These are phyloP conservation scores for Gonioctena quinquepunctata DNA, from an alignment of 1,140 invertebrate species.

Conservation along the genomic window DNA sequence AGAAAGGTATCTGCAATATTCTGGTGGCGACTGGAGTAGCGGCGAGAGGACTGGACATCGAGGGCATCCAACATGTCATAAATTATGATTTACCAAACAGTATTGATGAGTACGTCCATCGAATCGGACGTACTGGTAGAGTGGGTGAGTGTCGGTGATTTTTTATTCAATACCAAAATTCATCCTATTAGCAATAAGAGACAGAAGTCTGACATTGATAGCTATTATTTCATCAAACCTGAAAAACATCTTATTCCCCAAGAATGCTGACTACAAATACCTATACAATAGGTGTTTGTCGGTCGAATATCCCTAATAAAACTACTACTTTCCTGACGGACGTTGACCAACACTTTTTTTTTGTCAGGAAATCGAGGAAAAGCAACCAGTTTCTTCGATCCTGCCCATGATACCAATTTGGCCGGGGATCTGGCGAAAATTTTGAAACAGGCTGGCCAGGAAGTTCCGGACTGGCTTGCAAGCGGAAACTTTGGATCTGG, in stretches of 20 bases:
- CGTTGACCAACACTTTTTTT: no score
- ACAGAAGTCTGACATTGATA: no score
- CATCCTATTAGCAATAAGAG: no score
- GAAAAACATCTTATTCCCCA: no score
- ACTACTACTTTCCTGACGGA: no score
- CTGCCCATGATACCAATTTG: slow-evolving; percentile 63
- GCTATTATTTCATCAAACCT: no score
- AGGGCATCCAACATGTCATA: slow-evolving; percentile 73
- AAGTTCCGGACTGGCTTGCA: slow-evolving; percentile 67
- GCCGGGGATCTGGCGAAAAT: slow-evolving; percentile 72
- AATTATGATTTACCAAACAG: slow-evolving; percentile 89
- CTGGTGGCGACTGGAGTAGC: slow-evolving; percentile 94
- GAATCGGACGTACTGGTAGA: slow-evolving; percentile 92
- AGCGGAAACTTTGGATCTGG: slow-evolving; percentile 51
- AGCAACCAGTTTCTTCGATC: slow-evolving; percentile 86
- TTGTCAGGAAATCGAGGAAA: slow-evolving; percentile 72
- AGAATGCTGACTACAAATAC: no score
- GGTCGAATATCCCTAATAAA: no score
- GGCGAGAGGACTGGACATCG: slow-evolving; percentile 74
- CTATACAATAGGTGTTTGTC: no score
- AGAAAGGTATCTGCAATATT: slow-evolving; percentile 71
- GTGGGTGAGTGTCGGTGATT: slow-evolving; percentile 76
- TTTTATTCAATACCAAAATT: no score
- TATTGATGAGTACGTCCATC: slow-evolving; percentile 93
- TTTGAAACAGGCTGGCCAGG: slow-evolving; percentile 67